These are phyloP conservation scores for Deladenus siricidicola DNA, from an alignment of 2,888 invertebrate genomes.

Conservation along the genomic window DNA sequence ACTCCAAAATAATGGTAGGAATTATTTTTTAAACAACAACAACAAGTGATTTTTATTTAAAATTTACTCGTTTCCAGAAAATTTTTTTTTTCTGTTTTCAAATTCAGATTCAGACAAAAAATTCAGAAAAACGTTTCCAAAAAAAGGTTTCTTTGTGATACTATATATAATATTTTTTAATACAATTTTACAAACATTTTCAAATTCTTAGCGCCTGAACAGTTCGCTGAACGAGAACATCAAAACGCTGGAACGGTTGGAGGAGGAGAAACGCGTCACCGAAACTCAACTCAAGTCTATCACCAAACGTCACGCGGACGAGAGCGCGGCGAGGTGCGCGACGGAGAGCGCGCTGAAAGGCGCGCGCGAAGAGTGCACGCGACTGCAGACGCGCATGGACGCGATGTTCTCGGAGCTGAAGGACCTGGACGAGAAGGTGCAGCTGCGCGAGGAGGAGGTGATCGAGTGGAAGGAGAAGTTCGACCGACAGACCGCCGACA, in stretches of 20 bases:
- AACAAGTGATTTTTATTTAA: too few species aligned
- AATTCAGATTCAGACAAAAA: too few species aligned
- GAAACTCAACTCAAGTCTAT: slow-evolving; percentile 26
- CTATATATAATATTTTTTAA: neutral
- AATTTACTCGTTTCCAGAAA: too few species aligned
- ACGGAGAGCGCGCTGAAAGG: slow-evolving; percentile 26
- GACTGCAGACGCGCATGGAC: slow-evolving; percentile 27
- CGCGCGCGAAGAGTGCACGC: slow-evolving; percentile 23
- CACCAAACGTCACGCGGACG: slow-evolving; percentile 9
- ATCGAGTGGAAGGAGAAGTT: slow-evolving; percentile 18
- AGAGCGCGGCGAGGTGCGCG: slow-evolving; percentile 13
- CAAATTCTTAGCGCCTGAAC: slow-evolving; percentile 23
- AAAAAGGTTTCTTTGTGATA: neutral
- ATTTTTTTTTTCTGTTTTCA: too few species aligned
- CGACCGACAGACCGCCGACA: slow-evolving; percentile 33
- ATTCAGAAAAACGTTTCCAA: too few species aligned
- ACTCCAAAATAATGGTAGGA: slow-evolving; percentile 43
- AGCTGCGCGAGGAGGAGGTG: slow-evolving; percentile 25
- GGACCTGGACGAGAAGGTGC: slow-evolving; percentile 31
- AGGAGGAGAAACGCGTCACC: slow-evolving; percentile 36
- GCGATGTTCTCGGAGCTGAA: slow-evolving; percentile 27
- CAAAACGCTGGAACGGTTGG: slow-evolving; percentile 34
- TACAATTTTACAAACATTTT: too few species aligned
- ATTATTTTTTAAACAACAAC: too few species aligned
- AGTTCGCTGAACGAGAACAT: slow-evolving; percentile 35